Conservation (phyloP, 2,888 invertebrate species). For the Pterobdella sp. region DNA sequence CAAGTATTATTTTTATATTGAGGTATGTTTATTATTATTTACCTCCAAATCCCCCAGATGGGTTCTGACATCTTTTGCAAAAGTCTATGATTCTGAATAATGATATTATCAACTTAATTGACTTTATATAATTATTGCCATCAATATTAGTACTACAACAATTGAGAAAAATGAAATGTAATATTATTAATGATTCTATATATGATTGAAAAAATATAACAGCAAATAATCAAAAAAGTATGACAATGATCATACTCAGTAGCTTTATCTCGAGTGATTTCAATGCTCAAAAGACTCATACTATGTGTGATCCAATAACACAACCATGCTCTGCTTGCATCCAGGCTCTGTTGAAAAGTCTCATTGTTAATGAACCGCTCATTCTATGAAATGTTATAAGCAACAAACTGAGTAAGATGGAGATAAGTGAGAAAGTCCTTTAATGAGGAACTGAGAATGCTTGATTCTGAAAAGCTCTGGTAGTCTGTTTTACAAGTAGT, state of each 20-base stretch:
- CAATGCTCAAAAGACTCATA: conserved; percentile 66
- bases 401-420: conserved; percentile 60
- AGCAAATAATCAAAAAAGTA: too few species aligned
- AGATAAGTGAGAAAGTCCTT: conserved; percentile 63
- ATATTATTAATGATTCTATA: too few species aligned
- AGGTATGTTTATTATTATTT: conserved; percentile 11
- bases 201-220: too few species aligned
- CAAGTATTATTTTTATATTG: not conserved
- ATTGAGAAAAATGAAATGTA: too few species aligned
- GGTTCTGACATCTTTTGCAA: conserved; percentile 63
- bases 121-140: not conserved
- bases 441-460: conserved; percentile 63
- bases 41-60: conserved; percentile 69
- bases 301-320: conserved; percentile 94
- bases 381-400: not conserved
- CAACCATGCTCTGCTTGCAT: conserved; percentile 92
- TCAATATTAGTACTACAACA: too few species aligned
- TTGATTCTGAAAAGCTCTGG: conserved; percentile 60
- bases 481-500: conserved; percentile 36
- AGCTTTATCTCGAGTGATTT: conserved; percentile 55
- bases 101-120: not conserved
- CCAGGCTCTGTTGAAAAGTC: conserved; percentile 56
- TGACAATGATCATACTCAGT: conserved; percentile 41
- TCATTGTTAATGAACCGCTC: not conserved
- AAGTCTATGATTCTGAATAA: conserved; percentile 46